Percentiles rank a stretch among this genome's conserved stretches.
phyloP scores from a whole-genome alignment of 2,888 invertebrate genomes.

The Plagodis pulveraria region DNA sequence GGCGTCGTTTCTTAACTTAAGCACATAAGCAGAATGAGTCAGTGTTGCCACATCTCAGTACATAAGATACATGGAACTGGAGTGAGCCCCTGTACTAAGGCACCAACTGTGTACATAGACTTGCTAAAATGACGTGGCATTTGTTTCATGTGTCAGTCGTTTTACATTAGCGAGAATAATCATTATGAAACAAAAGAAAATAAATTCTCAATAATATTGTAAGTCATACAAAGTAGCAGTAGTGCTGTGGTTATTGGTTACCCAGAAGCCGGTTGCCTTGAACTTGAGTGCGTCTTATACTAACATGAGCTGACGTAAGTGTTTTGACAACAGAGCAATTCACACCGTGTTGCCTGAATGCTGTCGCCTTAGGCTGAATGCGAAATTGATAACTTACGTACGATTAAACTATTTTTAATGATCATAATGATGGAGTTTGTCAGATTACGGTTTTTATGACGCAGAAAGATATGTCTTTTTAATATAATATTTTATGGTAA shows the following conservation, averaged over 20 bases:
- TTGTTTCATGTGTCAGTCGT: conserved; percentile 25
- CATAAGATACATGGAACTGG: conserved; percentile 54
- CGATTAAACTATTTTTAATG: conserved; percentile 21
- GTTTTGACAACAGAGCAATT: conserved; percentile 71
- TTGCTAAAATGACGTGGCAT: conserved; percentile 36
- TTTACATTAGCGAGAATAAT: conserved; percentile 21
- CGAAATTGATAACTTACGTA: conserved; percentile 41
- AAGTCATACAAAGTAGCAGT: conserved; percentile 21
- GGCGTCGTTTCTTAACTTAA: conserved; percentile 49
- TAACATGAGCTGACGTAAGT: conserved; percentile 69
- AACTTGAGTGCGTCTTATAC: conserved; percentile 68
- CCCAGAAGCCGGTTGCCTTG: conserved; percentile 59
- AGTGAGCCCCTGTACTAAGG: conserved; percentile 44
- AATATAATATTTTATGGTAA: conserved; percentile 2
- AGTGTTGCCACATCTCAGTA: conserved; percentile 58
- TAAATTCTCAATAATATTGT: conserved; percentile 19
- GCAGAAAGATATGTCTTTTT: no score
- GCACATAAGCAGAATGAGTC: conserved; percentile 62
- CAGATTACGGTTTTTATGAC: conserved; percentile 12
- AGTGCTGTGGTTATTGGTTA: conserved; percentile 26
- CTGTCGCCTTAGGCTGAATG: conserved; percentile 53
- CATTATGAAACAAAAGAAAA: conserved; percentile 29
- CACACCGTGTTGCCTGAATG: conserved; percentile 56
- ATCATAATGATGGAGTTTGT: conserved; percentile 17
- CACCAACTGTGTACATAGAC: conserved; percentile 65